These are phyloP conservation scores for Proisotoma minuta DNA, from an alignment of 2,888 invertebrate species.

Conservation along the genomic window DNA sequence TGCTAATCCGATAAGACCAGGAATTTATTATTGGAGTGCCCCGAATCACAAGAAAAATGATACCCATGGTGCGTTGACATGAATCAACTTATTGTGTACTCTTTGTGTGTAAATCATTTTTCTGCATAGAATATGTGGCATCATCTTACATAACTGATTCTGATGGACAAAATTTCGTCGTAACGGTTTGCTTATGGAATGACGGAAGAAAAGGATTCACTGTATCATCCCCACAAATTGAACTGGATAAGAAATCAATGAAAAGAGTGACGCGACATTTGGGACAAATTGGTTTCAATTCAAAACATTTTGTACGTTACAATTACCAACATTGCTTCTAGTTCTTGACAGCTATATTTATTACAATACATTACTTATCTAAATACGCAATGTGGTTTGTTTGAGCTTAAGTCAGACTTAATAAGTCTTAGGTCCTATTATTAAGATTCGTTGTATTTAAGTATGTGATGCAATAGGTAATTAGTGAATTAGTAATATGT, in stretches of 20 bases:
- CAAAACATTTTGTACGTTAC: not conserved
- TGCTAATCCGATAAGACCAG: not conserved
- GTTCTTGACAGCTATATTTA: too few relatives aligned
- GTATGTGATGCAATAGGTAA: too few relatives aligned
- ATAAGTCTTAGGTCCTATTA: too few relatives aligned
- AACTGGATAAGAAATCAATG: not conserved
- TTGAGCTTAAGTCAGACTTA: too few relatives aligned
- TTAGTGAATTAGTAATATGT: too few relatives aligned
- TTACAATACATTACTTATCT: too few relatives aligned
- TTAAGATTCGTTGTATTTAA: too few relatives aligned
- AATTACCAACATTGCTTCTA: not conserved
- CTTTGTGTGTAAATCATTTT: not conserved
- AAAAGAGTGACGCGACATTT: not conserved
- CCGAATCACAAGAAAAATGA: not conserved
- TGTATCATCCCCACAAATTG: not conserved
- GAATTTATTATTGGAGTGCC: not conserved
- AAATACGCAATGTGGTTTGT: too few relatives aligned
- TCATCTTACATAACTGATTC: not conserved
- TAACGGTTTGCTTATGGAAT: not conserved
- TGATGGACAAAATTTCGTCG: not conserved
- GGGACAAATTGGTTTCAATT: not conserved
- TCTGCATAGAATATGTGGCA: not conserved
- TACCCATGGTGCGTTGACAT: not conserved
- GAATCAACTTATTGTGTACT: not conserved
- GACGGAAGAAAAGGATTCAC: not conserved